A percentile compares a stretch with the other conserved stretches of the same genome.
Evolutionary conservation across 2,113 vertebrate genomes (phyloP).

Genomic region (Scopus umbretta): DNA sequence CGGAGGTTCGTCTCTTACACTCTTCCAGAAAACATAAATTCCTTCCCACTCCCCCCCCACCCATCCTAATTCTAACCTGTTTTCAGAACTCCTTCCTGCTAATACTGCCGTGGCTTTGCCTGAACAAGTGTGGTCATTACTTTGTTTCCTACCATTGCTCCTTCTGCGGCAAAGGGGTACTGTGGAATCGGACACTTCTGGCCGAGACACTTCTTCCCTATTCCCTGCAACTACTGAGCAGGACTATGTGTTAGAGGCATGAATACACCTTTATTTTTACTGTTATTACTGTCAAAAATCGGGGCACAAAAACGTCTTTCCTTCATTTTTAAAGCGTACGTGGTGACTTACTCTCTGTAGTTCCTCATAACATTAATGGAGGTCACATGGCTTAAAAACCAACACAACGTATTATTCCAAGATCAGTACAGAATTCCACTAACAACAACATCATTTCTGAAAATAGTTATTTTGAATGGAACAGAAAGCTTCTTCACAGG

Average conservation of each 20-base stretch:
- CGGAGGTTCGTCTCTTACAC: background rate
- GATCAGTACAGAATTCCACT: background rate
- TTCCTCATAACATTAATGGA: background rate
- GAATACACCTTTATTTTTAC: background rate
- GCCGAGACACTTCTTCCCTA: background rate
- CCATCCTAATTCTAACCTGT: background rate
- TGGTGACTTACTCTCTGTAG: background rate
- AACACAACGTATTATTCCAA: background rate
- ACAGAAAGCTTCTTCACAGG: background rate
- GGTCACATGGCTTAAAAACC: background rate
- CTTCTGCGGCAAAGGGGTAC: background rate
- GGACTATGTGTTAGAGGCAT: background rate
- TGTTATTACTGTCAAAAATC: background rate
- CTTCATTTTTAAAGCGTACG: background rate
- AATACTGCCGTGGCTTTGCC: background rate
- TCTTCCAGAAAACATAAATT: background rate
- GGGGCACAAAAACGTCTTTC: background rate
- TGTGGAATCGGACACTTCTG: background rate
- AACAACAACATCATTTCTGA: background rate
- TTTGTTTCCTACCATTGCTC: background rate
- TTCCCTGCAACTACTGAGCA: background rate
- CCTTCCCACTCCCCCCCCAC: background rate
- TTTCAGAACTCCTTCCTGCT: background rate
- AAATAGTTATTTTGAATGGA: background rate
- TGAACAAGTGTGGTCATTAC: background rate